These are phyloP conservation scores for Drosophila dives DNA, from an alignment of 2,888 invertebrate genomes.

Conservation along the genomic window DNA sequence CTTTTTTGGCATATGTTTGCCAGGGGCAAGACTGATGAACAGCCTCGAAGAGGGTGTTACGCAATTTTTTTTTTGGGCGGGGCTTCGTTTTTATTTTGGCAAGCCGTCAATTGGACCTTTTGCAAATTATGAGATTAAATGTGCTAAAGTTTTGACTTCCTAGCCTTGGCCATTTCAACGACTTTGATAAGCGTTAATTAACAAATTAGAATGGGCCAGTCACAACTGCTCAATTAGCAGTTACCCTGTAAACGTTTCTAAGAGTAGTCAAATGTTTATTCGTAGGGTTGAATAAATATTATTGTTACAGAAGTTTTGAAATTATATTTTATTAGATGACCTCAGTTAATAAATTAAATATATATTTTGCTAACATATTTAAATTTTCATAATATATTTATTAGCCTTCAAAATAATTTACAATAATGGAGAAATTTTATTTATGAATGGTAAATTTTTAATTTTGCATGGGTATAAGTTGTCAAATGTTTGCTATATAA, in stretches of 20 bases:
- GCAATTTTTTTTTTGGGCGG: conserved; percentile 28
- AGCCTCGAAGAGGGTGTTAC: conserved; percentile 5
- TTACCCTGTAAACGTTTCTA: conserved; percentile 14
- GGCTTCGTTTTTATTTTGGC: conserved; percentile 38
- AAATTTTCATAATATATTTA: neutral
- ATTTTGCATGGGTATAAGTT: neutral
- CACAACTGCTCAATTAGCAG: conserved; percentile 11
- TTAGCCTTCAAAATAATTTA: neutral
- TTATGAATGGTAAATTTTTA: rapidly evolving
- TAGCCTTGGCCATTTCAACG: conserved; percentile 54
- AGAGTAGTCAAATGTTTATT: neutral
- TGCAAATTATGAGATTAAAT: conserved; percentile 45
- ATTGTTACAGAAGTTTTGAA: neutral
- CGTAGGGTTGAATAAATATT: neutral
- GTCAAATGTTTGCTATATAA: conserved; percentile 1
- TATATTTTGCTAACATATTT: neutral
- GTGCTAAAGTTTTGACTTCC: conserved; percentile 40
- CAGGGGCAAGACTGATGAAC: conserved; percentile 62
- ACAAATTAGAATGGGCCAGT: neutral
- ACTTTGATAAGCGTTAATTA: conserved; percentile 50
- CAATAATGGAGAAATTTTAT: neutral
- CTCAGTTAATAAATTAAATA: neutral
- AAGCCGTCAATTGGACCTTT: conserved; percentile 45
- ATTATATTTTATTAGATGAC: neutral
- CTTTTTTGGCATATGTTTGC: conserved; percentile 49